Evolutionary conservation across 2,888 invertebrate genomes (phyloP).

Genomic region (Plagiodera versicolora): DNA sequence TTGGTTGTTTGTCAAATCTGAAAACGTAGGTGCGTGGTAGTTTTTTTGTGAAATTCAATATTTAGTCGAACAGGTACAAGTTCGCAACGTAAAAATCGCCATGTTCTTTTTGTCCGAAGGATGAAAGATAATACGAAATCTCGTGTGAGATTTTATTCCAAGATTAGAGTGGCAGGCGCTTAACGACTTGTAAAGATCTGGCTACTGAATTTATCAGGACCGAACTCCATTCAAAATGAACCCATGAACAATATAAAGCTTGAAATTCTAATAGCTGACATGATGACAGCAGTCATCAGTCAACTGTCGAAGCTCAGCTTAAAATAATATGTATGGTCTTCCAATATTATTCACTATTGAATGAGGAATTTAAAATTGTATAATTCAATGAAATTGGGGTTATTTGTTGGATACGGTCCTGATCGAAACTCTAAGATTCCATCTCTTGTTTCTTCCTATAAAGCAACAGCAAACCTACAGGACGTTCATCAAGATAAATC

Average conservation of each 20-base stretch:
- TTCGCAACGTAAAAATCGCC: constrained; percentile 17
- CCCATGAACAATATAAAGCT: too few species aligned
- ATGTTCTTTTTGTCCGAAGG: constrained; percentile 25
- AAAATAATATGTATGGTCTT: too few species aligned
- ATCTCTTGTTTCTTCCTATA: background rate
- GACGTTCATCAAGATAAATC: constrained; percentile 32
- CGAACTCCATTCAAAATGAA: too few species aligned
- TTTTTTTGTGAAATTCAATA: constrained; percentile 29
- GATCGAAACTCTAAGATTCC: background rate
- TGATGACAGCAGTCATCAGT: too few species aligned
- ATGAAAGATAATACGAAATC: constrained; percentile 34
- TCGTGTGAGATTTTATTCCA: constrained; percentile 27
- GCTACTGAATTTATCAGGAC: constrained; percentile 29
- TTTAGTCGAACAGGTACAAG: constrained; percentile 22
- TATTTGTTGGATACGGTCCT: constrained; percentile 7
- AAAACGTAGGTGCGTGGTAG: too few species aligned
- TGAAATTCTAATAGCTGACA: too few species aligned
- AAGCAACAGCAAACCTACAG: constrained; percentile 6
- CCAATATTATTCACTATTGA: too few species aligned
- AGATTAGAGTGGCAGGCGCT: constrained; percentile 31
- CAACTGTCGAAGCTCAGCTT: too few species aligned
- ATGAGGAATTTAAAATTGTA: too few species aligned
- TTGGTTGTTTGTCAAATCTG: too few species aligned
- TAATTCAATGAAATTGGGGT: too few species aligned
- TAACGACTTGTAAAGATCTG: constrained; percentile 20